These are phyloP conservation scores for Nestor notabilis DNA, from an alignment of 2,113 vertebrate genomes.

Conservation along the genomic window DNA sequence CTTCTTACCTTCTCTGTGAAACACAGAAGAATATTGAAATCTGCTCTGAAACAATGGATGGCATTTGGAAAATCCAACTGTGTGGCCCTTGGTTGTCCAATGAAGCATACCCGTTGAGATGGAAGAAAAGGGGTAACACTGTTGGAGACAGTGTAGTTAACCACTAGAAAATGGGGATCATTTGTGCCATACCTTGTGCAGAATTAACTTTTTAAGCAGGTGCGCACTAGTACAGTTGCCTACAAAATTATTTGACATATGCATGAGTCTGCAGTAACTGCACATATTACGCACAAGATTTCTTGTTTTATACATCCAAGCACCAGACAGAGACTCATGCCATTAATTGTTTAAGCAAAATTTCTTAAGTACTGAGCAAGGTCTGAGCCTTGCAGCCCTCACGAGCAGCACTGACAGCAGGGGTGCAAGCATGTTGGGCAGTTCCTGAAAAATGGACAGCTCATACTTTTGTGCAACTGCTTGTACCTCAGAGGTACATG, in stretches of 20 bases:
- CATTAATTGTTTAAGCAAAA: not conserved
- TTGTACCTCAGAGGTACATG: not conserved
- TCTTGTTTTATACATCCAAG: not conserved
- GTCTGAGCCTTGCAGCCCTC: not conserved
- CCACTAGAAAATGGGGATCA: not conserved
- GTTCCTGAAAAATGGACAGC: not conserved
- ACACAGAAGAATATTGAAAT: not conserved
- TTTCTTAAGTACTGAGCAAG: not conserved
- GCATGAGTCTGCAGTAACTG: not conserved
- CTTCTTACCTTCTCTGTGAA: not conserved
- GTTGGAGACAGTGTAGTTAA: not conserved
- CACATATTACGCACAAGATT: fast-evolving
- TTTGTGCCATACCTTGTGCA: not conserved
- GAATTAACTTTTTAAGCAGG: not conserved
- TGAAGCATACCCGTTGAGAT: not conserved
- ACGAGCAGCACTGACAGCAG: not conserved
- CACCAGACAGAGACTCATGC: not conserved
- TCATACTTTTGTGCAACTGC: fast-evolving
- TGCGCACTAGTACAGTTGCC: not conserved
- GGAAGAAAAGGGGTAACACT: not conserved
- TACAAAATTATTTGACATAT: not conserved
- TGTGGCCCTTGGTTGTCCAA: not conserved
- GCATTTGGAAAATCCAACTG: not conserved
- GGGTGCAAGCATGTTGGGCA: not conserved
- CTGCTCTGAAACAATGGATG: not conserved